These are phyloP conservation scores for Orchesella cincta DNA, from an alignment of 1,140 invertebrate species.

Conservation along the genomic window DNA sequence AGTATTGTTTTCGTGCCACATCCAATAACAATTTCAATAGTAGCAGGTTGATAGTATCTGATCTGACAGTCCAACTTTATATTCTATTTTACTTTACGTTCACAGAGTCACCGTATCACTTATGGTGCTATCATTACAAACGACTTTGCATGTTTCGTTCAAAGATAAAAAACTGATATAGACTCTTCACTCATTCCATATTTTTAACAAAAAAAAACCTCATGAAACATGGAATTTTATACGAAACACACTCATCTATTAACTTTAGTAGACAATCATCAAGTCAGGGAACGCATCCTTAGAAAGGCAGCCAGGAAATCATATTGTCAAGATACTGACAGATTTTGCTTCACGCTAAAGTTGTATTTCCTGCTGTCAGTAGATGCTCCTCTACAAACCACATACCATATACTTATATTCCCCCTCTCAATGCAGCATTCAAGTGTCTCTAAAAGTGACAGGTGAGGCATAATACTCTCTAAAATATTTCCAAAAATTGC, in stretches of 20 bases:
- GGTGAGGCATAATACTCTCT: conserved; percentile 21
- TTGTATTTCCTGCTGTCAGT: conserved; percentile 35
- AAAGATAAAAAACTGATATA: neutral
- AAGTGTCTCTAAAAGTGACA: conserved; percentile 23
- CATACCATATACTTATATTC: conserved; percentile 7
- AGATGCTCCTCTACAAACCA: neutral
- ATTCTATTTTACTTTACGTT: too few relatives aligned
- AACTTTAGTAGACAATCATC: conserved; percentile 20
- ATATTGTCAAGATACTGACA: conserved; percentile 41
- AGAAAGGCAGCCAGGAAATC: conserved; percentile 39
- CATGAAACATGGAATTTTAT: neutral
- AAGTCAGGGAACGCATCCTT: conserved; percentile 25
- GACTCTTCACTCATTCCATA: neutral
- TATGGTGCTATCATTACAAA: conserved; percentile 2
- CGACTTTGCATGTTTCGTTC: conserved; percentile 22
- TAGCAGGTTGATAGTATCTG: too few relatives aligned
- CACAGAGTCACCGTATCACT: neutral
- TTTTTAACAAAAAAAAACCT: neutral
- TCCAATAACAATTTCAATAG: too few relatives aligned
- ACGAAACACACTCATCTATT: neutral
- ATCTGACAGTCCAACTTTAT: too few relatives aligned
- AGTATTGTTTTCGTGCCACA: too few relatives aligned
- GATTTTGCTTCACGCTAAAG: conserved; percentile 31
- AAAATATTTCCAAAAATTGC: conserved; percentile 29
- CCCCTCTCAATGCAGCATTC: neutral